These are phyloP conservation scores for Cyclura pinguis DNA, from an alignment of 2,797 vertebrate species.

Conservation along the genomic window DNA sequence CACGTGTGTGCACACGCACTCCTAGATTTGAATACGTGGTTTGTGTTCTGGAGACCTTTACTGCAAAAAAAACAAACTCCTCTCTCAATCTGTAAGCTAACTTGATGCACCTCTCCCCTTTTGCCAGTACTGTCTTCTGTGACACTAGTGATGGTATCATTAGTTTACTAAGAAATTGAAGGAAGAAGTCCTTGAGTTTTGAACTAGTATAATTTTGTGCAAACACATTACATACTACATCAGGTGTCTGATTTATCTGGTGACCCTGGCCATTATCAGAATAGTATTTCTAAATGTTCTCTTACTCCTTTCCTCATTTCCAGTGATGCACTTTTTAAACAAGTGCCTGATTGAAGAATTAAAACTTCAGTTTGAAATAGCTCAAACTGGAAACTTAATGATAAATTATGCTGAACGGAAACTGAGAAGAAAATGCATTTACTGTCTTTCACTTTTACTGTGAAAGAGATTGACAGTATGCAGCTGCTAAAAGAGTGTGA, in stretches of 20 bases:
- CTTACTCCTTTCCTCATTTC: not conserved
- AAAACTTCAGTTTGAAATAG: conserved; percentile 25
- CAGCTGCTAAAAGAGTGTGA: conserved; percentile 14
- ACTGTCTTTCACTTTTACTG: not conserved
- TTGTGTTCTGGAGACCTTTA: conserved; percentile 4
- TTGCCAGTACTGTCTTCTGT: not conserved
- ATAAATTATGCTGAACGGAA: conserved; percentile 10
- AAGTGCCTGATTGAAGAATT: not conserved
- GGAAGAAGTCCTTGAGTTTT: not conserved
- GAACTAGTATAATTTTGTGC: not conserved
- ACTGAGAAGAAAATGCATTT: not conserved
- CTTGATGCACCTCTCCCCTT: not conserved
- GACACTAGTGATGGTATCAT: no score
- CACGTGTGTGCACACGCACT: no score
- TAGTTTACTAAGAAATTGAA: conserved; percentile 6
- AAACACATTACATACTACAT: conserved; percentile 4
- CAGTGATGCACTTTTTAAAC: conserved; percentile 10
- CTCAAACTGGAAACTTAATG: conserved; percentile 9
- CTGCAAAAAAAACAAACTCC: not conserved
- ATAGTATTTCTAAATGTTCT: not conserved
- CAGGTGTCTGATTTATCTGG: conserved; percentile 25
- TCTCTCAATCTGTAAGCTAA: not conserved
- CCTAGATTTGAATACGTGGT: not conserved
- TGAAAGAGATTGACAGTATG: accelerated
- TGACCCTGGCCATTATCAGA: not conserved